A percentile compares a stretch with the other conserved stretches of the same genome.
Conservation (phyloP, 2,888 invertebrate genomes). For the Lithosia quadra region DNA sequence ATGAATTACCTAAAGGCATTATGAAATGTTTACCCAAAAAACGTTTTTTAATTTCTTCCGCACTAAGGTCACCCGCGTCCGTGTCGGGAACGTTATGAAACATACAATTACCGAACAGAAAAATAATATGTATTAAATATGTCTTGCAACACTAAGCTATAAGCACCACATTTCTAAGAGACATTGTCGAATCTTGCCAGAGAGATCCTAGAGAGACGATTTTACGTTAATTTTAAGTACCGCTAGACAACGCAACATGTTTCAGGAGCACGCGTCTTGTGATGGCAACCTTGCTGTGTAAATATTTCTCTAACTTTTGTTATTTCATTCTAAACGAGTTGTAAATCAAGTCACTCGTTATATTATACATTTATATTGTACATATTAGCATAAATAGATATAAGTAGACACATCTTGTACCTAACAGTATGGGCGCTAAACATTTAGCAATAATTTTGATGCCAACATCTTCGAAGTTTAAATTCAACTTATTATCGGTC, state of each 20-base stretch:
- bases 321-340: slow-evolving; percentile 78
- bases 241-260: slow-evolving; percentile 50
- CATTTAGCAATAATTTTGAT: slow-evolving; percentile 84
- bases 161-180: slow-evolving; percentile 18
- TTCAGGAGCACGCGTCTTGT: slow-evolving; percentile 78
- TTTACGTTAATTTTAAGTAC: slow-evolving; percentile 49
- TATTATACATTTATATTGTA: slow-evolving; percentile 79
- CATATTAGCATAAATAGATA: slow-evolving; percentile 78
- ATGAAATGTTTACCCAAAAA: not conserved
- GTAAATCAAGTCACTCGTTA: slow-evolving; percentile 71
- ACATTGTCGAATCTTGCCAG: slow-evolving; percentile 71
- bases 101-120: not conserved
- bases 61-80: not conserved
- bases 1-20: not conserved
- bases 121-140: slow-evolving; percentile 8
- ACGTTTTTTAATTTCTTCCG: not conserved
- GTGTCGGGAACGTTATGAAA: not conserved
- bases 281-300: slow-evolving; percentile 84
- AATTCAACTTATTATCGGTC: slow-evolving; percentile 72
- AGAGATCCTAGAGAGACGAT: slow-evolving; percentile 52
- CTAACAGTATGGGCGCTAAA: slow-evolving; percentile 78
- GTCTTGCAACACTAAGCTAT: slow-evolving; percentile 27
- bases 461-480: slow-evolving; percentile 80
- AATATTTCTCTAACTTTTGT: slow-evolving; percentile 83
- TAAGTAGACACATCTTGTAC: slow-evolving; percentile 85